phyloP scores from a whole-genome alignment of 2,797 vertebrate species.

The Lagodon rhomboides region DNA sequence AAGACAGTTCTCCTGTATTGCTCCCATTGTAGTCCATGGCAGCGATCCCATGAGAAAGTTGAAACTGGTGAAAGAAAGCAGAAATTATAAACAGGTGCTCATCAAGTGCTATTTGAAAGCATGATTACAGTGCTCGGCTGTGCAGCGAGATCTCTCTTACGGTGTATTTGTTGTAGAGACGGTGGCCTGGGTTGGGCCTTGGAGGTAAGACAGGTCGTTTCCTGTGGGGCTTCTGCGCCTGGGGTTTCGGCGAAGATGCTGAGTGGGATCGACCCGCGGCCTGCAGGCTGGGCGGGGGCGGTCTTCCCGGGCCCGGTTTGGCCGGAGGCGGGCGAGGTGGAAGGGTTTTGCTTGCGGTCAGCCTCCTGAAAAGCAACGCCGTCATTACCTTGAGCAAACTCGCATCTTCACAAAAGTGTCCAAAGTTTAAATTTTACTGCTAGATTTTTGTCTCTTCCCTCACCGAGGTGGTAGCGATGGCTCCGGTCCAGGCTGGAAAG shows the following conservation, averaged over 20 bases:
- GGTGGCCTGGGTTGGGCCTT: constrained; percentile 94
- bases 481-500: constrained; percentile 67
- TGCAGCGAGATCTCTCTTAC: constrained; percentile 80
- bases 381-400: constrained; percentile 18
- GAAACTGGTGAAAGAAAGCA: constrained; percentile 82
- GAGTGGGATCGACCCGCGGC: constrained; percentile 75
- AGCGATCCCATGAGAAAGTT: constrained; percentile 89
- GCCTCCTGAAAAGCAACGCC: constrained; percentile 76
- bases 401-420: neutral
- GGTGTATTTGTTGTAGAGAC: constrained; percentile 95
- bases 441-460: constrained; percentile 43
- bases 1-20: constrained; percentile 85
- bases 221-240: constrained; percentile 73
- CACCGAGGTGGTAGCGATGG: constrained; percentile 89
- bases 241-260: constrained; percentile 44
- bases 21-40: constrained; percentile 84
- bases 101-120: neutral
- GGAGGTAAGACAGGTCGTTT: constrained; percentile 91
- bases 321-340: constrained; percentile 86
- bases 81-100: constrained; percentile 32
- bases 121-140: neutral
- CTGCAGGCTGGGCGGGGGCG: constrained; percentile 88
- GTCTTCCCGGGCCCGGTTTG: constrained; percentile 90
- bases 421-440: neutral
- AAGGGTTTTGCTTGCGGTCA: constrained; percentile 81